phyloP scores from a whole-genome alignment of 2,888 invertebrate species.

The Trisateles emortualis region DNA sequence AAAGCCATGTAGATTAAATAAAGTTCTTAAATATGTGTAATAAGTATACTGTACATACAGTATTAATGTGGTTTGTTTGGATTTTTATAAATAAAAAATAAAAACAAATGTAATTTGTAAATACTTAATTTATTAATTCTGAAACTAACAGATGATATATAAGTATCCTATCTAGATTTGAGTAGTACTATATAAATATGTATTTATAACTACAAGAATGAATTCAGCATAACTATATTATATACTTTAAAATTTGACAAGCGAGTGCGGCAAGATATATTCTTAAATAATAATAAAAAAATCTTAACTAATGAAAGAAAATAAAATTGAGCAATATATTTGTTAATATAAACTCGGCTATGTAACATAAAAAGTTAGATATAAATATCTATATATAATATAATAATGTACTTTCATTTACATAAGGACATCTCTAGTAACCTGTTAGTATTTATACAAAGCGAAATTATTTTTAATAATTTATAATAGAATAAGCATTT shows the following conservation, averaged over 20 bases:
- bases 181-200: slow-evolving; percentile 77
- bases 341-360: background rate
- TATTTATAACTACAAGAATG: slow-evolving; percentile 82
- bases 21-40: no score
- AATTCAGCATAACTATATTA: slow-evolving; percentile 71
- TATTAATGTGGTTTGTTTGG: background rate
- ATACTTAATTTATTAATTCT: slow-evolving; percentile 86
- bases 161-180: slow-evolving; percentile 85
- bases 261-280: slow-evolving; percentile 48
- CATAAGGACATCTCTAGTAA: background rate
- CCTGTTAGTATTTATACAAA: background rate
- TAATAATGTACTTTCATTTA: no score
- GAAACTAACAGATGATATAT: slow-evolving; percentile 86
- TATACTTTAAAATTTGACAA: slow-evolving; percentile 49
- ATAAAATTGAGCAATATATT: slow-evolving; percentile 41
- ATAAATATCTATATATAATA: no score
- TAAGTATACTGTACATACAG: background rate
- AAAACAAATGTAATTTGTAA: slow-evolving; percentile 77
- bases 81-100: slow-evolving; percentile 34
- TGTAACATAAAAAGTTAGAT: background rate
- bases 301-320: slow-evolving; percentile 35
- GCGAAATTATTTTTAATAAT: background rate
- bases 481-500: background rate
- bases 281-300: slow-evolving; percentile 2
- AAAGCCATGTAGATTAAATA: no score